Evolutionary conservation across 2,797 vertebrate genomes (phyloP), one percentile per base, ranked within the genome.

Genomic region (Taeniopygia guttata): DNA sequence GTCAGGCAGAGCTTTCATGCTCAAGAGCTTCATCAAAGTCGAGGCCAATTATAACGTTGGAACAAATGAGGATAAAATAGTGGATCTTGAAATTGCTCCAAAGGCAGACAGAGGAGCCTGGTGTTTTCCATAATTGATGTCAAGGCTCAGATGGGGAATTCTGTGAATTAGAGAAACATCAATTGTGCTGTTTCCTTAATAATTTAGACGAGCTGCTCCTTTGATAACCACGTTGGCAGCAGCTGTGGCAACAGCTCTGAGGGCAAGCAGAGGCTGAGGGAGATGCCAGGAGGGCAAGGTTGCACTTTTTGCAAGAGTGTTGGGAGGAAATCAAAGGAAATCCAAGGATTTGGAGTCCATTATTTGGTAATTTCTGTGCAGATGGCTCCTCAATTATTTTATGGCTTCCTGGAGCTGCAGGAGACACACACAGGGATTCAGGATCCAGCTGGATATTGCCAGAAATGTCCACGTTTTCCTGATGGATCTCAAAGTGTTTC

Each of bases 111-210:
- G 93, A 93, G 94, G 58, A 85, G 69, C 72, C 90, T 76, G 36
- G 70, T 92, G 89, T 58, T 90, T 90, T 70, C 92, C 86, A 70
- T 95, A 94, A 95, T 93, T 96, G 94, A 97, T 96, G 94, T 90
- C 96, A 81, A 73, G 63, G 93, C 95, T 94, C 74, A 18, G 78
- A 83, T 85, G 87, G 89, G 89, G 83, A 96, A 95, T 91, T 63
- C 67, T 95, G 93, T 60, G 76, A 90, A 91, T 93, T 96, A 94
- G 23, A 82, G 88, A 77, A 95, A 93, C 94, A 93, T 93, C 94
- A 96, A 72, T 94, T 94, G 92, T 91, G 94, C 78, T 2, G 2
- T 95, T 96, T 91, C 81, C 89, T 89, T 94, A 36, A 82, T 95
- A 78, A 93, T 90, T 91, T 15, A 81, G 79, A 49, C 29, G 51